A percentile compares a stretch with the other conserved stretches of the same genome.
phyloP scores from a whole-genome alignment of 2,797 vertebrate genomes.

The Enteromius paludinosus region DNA sequence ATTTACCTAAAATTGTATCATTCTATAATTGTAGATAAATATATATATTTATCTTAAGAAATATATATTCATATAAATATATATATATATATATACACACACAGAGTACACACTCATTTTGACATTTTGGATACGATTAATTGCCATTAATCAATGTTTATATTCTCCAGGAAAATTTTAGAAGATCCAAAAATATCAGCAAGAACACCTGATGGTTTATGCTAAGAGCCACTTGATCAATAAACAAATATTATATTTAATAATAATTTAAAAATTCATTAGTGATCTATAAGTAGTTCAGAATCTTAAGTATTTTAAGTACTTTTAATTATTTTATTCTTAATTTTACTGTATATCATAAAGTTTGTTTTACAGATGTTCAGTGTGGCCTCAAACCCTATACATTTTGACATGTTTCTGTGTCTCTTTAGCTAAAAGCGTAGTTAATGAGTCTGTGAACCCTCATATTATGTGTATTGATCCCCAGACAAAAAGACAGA shows the following conservation, averaged over 20 bases:
- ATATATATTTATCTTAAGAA: too few relatives aligned
- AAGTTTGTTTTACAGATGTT: background rate
- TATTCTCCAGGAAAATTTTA: background rate
- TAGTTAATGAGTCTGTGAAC: conserved; percentile 6
- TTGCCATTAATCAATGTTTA: background rate
- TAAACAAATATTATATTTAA: background rate
- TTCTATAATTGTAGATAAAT: too few relatives aligned
- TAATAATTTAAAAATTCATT: background rate
- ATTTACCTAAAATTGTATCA: too few relatives aligned
- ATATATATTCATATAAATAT: background rate
- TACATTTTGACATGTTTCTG: background rate
- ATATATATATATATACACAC: background rate
- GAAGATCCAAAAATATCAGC: background rate
- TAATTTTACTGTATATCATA: background rate
- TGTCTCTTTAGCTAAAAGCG: conserved; percentile 5
- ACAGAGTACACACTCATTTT: background rate
- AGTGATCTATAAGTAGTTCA: background rate
- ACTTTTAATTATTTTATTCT: background rate
- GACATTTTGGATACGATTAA: background rate
- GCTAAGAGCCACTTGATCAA: background rate
- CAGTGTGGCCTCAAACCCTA: background rate
- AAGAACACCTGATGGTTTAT: conserved; percentile 2
- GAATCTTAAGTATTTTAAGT: background rate
- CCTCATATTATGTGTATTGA: conserved; percentile 38
- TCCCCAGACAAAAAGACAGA: conserved; percentile 88